phyloP scores from a whole-genome alignment of 2,113 vertebrate species.

The Forbesichthys agassizii region DNA sequence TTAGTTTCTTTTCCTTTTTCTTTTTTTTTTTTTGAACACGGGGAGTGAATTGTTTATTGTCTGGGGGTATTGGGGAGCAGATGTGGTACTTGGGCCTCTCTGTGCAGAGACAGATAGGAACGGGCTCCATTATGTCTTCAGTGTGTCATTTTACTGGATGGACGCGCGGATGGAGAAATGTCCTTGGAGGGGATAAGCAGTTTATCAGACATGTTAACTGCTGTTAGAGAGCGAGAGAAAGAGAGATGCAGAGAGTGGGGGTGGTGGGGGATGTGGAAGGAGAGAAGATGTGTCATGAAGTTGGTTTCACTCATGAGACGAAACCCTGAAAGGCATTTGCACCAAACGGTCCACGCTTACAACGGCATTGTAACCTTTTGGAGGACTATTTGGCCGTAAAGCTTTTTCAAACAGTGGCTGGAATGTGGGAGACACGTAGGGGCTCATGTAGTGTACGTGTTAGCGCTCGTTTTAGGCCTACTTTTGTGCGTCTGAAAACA shows the following conservation, averaged over 20 bases:
- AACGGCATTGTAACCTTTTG: not conserved
- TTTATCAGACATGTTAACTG: slow-evolving; percentile 64
- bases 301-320: slow-evolving; percentile 18
- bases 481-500: too few species aligned
- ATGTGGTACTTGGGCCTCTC: slow-evolving; percentile 69
- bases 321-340: not conserved
- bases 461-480: too few species aligned
- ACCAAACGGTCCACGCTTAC: too few species aligned
- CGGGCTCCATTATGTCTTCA: slow-evolving; percentile 65
- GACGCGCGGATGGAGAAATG: slow-evolving; percentile 62
- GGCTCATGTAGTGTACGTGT: too few species aligned
- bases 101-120: slow-evolving; percentile 72
- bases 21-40: slow-evolving; percentile 72
- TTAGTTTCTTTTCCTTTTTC: slow-evolving; percentile 59
- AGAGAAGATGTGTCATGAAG: slow-evolving; percentile 46
- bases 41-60: slow-evolving; percentile 82
- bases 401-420: too few species aligned
- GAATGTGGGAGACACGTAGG: too few species aligned
- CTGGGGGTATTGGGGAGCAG: slow-evolving; percentile 69
- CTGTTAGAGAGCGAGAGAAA: slow-evolving; percentile 1
- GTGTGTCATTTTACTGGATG: slow-evolving; percentile 69
- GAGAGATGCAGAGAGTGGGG: slow-evolving; percentile 15
- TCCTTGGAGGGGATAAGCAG: slow-evolving; percentile 69
- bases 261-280: slow-evolving; percentile 10
- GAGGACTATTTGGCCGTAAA: slow-evolving; percentile 7